These are phyloP conservation scores for Antechinus flavipes DNA, from an alignment of 2,113 vertebrate genomes.

Conservation along the genomic window DNA sequence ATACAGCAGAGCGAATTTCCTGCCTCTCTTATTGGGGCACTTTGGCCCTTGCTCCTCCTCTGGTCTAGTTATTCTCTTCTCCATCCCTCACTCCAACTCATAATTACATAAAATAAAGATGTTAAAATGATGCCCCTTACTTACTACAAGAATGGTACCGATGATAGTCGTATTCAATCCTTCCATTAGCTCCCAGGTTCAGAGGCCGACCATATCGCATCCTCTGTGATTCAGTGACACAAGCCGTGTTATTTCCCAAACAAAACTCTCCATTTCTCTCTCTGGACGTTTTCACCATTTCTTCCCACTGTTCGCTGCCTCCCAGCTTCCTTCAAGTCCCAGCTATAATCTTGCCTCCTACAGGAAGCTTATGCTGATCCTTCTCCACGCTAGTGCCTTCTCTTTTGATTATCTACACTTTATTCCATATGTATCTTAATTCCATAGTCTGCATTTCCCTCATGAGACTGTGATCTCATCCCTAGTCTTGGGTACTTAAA, in stretches of 20 bases:
- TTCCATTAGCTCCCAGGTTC: not conserved
- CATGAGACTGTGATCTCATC: not conserved
- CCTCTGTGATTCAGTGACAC: not conserved
- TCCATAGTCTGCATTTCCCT: not conserved
- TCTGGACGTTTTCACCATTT: not conserved
- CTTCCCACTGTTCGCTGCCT: not conserved
- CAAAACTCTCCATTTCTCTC: not conserved
- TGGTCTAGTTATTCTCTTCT: not conserved
- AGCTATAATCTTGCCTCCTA: not conserved
- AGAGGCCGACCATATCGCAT: not conserved
- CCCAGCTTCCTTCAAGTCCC: not conserved
- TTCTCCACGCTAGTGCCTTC: not conserved
- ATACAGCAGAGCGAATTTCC: not conserved
- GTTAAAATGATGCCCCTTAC: not conserved
- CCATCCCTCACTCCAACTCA: not conserved
- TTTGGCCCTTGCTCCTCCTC: not conserved
- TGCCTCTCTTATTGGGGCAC: not conserved
- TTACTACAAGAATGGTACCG: not conserved
- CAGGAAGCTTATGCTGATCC: not conserved
- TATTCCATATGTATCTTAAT: not conserved
- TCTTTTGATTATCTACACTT: not conserved
- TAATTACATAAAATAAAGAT: not conserved
- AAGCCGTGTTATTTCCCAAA: not conserved
- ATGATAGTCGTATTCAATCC: not conserved
- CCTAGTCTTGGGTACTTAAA: not conserved